phyloP scores from a whole-genome alignment of 2,113 vertebrate genomes.

The Ictalurus furcatus region DNA sequence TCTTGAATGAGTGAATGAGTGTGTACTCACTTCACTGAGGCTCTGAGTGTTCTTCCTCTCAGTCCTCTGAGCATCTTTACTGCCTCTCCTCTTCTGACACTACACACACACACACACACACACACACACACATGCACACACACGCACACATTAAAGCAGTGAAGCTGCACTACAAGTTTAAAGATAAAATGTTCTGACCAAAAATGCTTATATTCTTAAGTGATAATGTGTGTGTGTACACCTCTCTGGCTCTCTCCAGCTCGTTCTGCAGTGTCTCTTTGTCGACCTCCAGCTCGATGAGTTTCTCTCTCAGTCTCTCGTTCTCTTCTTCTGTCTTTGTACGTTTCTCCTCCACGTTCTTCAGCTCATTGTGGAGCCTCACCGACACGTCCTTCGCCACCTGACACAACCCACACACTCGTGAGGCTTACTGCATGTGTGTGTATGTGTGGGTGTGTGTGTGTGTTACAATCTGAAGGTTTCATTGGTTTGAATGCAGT shows the following conservation, averaged over 20 bases:
- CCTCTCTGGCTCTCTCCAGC: constrained; percentile 93
- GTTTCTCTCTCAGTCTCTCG: constrained; percentile 90
- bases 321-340: constrained; percentile 96
- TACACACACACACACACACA: constrained; percentile 32
- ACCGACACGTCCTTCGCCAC: constrained; percentile 97
- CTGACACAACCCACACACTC: constrained; percentile 63
- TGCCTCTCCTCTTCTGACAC: constrained; percentile 89
- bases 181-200: not conserved
- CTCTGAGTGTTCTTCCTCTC: constrained; percentile 87
- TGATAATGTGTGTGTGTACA: constrained; percentile 48
- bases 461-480: not conserved
- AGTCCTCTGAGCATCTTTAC: constrained; percentile 89
- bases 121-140: not conserved
- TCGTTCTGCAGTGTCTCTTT: constrained; percentile 96
- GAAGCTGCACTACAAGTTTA: not conserved
- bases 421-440: not conserved
- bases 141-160: not conserved
- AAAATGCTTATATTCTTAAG: not conserved
- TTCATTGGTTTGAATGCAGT: not conserved
- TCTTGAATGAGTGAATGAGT: not conserved
- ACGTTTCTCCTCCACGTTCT: constrained; percentile 96
- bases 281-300: constrained; percentile 92
- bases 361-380: constrained; percentile 93
- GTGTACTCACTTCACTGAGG: constrained; percentile 83
- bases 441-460: not conserved